Percentiles rank a stretch among this genome's conserved stretches.
These are phyloP conservation scores for Daboia siamensis DNA, from an alignment of 2,113 vertebrate species.

Conservation along the genomic window DNA sequence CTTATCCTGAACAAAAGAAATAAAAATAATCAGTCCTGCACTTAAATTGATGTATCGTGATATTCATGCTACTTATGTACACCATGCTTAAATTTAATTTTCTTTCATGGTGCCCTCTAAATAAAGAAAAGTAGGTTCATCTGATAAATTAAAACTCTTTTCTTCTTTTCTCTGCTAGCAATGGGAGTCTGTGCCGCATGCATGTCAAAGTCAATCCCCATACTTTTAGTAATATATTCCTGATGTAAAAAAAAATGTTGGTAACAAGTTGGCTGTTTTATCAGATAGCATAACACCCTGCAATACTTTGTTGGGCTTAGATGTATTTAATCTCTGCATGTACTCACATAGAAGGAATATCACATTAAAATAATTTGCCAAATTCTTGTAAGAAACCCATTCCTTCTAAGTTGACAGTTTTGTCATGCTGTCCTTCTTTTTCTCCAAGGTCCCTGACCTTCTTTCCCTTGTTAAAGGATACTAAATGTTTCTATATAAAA, in stretches of 20 bases:
- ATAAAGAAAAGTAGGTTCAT: neutral
- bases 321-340: neutral
- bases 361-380: neutral
- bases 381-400: neutral
- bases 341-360: neutral
- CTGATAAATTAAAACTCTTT: neutral
- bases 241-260: neutral
- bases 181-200: neutral
- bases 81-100: neutral
- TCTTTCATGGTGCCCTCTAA: neutral
- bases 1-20: neutral
- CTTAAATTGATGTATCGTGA: neutral
- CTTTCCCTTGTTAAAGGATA: neutral
- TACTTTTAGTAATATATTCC: neutral
- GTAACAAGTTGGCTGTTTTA: neutral
- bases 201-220: neutral
- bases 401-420: neutral
- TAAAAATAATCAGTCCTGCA: neutral
- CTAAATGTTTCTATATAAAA: neutral
- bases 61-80: neutral
- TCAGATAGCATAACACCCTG: neutral
- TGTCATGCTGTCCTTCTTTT: neutral
- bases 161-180: neutral
- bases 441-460: neutral
- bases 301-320: neutral